Percentiles rank a stretch among this genome's conserved stretches.
Conservation (phyloP, 2,113 vertebrate genomes). For the Acinonyx jubatus region DNA sequence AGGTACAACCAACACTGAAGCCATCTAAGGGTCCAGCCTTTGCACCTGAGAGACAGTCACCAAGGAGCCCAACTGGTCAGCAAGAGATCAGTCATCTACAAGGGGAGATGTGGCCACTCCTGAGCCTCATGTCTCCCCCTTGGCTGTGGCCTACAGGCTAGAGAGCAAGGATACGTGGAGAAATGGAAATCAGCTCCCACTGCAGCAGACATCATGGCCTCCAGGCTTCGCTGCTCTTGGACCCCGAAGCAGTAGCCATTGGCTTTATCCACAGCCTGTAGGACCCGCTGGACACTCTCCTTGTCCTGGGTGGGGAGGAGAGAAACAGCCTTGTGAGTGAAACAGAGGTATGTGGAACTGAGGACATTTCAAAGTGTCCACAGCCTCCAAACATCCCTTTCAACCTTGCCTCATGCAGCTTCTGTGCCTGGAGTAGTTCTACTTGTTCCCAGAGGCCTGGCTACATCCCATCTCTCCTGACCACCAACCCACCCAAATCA, state of each 20-base stretch:
- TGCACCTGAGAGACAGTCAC: not conserved
- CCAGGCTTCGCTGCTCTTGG: conserved; percentile 92
- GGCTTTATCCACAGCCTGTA: conserved; percentile 96
- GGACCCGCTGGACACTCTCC: conserved; percentile 92
- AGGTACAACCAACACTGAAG: not conserved
- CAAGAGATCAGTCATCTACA: not conserved
- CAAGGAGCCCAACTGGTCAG: not conserved
- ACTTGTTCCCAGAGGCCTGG: not conserved
- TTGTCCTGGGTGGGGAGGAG: conserved; percentile 88
- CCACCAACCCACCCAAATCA: not conserved
- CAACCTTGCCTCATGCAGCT: not conserved
- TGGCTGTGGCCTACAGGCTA: fast-evolving
- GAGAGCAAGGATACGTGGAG: conserved; percentile 92
- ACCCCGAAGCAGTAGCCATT: conserved; percentile 96
- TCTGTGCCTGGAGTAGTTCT: not conserved
- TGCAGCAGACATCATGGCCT: conserved; percentile 96
- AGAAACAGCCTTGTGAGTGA: not conserved
- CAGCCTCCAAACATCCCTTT: not conserved
- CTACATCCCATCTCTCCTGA: not conserved
- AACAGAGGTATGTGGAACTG: not conserved
- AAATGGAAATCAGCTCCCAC: conserved; percentile 98
- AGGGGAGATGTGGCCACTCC: not conserved
- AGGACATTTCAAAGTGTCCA: not conserved
- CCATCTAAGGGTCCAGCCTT: not conserved
- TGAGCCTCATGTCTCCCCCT: fast-evolving